Evolutionary conservation across 2,113 vertebrate species (phyloP).

Genomic region (Spizaetus ornatus): DNA sequence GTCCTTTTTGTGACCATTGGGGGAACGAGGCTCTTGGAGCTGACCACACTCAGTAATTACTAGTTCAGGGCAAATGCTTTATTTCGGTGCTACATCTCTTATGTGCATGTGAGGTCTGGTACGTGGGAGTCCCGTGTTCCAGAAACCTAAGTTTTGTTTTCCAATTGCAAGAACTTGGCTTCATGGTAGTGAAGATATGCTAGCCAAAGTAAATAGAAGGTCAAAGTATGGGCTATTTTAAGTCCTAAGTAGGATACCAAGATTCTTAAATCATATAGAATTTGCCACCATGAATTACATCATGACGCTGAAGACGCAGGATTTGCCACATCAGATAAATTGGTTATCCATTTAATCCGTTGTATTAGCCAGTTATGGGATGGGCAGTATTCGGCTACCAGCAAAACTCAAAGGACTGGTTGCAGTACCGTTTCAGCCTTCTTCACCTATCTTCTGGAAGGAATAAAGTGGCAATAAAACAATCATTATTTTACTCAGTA

Average conservation of each 20-base stretch:
- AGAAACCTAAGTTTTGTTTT: constrained; percentile 41
- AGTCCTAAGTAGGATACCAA: background rate
- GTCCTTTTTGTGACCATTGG: background rate
- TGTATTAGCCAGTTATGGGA: background rate
- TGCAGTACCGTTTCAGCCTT: background rate
- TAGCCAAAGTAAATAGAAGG: constrained; percentile 46
- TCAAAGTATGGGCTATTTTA: constrained; percentile 20
- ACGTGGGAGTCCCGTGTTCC: background rate
- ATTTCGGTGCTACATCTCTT: background rate
- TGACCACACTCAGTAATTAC: background rate
- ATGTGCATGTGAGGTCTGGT: constrained; percentile 23
- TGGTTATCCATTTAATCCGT: background rate
- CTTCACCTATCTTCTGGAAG: background rate
- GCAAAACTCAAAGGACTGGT: background rate
- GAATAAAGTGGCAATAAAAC: background rate
- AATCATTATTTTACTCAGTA: background rate
- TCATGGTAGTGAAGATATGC: background rate
- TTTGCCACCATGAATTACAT: constrained; percentile 22
- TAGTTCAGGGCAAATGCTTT: background rate
- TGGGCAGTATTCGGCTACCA: background rate
- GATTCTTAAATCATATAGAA: constrained; percentile 37
- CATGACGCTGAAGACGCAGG: background rate
- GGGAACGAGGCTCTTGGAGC: background rate
- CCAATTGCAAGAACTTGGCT: constrained; percentile 3
- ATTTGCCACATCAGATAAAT: background rate